Percentiles rank a stretch among this genome's conserved stretches.
These are phyloP conservation scores for Trichacis sp. DNA, from an alignment of 2,888 invertebrate species.

Conservation along the genomic window DNA sequence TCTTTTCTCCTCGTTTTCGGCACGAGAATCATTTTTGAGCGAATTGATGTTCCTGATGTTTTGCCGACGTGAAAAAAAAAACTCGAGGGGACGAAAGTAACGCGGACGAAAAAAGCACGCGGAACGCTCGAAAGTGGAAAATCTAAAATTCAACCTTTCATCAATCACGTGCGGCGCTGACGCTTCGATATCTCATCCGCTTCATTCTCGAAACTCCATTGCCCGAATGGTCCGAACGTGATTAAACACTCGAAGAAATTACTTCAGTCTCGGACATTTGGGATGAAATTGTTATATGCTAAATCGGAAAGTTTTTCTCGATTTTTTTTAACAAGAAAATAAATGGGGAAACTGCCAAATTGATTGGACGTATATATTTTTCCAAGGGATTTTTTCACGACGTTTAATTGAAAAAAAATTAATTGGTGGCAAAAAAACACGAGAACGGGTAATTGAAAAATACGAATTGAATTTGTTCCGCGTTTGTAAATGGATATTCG, in stretches of 20 bases:
- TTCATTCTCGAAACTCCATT: neutral
- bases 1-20: too few species aligned
- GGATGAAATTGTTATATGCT: slow-evolving; percentile 2
- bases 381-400: too few species aligned
- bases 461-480: too few species aligned
- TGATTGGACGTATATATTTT: too few species aligned
- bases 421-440: too few species aligned
- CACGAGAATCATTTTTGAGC: neutral
- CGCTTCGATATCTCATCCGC: slow-evolving; percentile 2
- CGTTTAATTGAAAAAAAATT: too few species aligned
- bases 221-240: slow-evolving; percentile 2
- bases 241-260: slow-evolving; percentile 5
- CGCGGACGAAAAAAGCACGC: neutral
- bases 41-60: neutral
- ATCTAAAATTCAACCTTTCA: slow-evolving; percentile 5
- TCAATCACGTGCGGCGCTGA: slow-evolving; percentile 2
- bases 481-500: neutral
- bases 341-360: too few species aligned
- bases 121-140: neutral
- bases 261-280: neutral
- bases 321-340: too few species aligned
- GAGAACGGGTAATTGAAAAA: too few species aligned
- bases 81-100: neutral
- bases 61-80: neutral
- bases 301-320: neutral